Base-by-base conservation (phyloP, 2,888 invertebrate genomes). In the Leucophenga montana region DNA sequence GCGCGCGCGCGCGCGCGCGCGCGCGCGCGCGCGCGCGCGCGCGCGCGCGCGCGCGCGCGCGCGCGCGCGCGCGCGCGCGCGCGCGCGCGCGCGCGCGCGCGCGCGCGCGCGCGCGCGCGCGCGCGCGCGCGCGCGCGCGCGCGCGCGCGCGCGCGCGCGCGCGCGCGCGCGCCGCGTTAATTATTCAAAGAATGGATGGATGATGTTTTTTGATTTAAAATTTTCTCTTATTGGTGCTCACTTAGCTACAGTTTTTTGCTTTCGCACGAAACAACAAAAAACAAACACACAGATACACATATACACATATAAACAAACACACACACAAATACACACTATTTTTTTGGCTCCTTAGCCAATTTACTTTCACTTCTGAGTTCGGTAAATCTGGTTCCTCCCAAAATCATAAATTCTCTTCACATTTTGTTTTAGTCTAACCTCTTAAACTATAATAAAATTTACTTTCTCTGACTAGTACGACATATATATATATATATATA, bases 191-290 rank as follows among this genome's bases (percentile, higher is more conserved):
- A 3, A 46, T 46, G n/a, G 1, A 46, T 6, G 46, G 14, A n/a
- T 46, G 46, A 14, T 14, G 13, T 50, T n/a, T 16, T n/a, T 11
- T 50, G 18, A 18, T 50, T 50, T 50, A 6, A 16, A 16, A 8
- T 50, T 50, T 50, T 50, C 18, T 16, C 50, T 50, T 50, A 50
- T 50, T 50, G 50, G 50, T 50, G 50, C 50, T 50, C 50, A 50
- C 50, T n/a, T 39, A 39, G 39, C 39, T 39, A 2, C 50, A 50
- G 5, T n/a, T 11, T 50, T 50, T 50, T 16, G 50, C 50, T 50
- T 50, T 50, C 13, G 50, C 50, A 50, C 50, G n/a, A 50, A 39
- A 3, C 3, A 39, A 39, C 8, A 39, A 39, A 39, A 39, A 39
- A 39, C 8, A 39, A 3, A 39, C 8, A 39, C 3, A 39, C 39